Base-by-base conservation (phyloP, 2,113 vertebrate species). In the Vidua chalybeata region DNA sequence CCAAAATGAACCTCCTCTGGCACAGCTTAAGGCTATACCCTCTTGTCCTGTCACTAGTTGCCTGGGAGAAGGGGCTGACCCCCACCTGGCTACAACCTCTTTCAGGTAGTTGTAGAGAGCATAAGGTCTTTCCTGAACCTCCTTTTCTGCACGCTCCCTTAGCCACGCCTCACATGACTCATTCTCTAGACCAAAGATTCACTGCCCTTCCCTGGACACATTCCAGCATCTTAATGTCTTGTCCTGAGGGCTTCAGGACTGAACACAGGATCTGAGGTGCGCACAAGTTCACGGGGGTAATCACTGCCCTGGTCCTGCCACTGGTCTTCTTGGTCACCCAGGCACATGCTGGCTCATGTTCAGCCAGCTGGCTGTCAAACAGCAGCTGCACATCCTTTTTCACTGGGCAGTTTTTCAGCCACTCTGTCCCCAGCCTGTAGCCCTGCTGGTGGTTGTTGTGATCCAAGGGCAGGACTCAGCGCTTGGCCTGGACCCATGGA, bases 381-480 rank as follows among this genome's bases (percentile, higher is more conserved):
- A 59, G 45, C 22, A 52, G 13, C 52, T 23, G 4, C 37, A 89
- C 22, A 28, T 59, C 28, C 33, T 46, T 59, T 89, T n/a, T 5
- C 23, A 45, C 54, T 30, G 52, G 11, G 23, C 23, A 74, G 19
- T 13, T 52, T 52, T 59, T 56, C 52, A 89, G 45, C 10, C 28
- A 52, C 45, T 74, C 41, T 41, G 41, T 41, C 41, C 41, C 8
- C 28, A 81, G 23, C 27, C 52, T 11, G 10, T 17, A 51, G 37
- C 1, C 0, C 15, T 67, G 23, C 15, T 1, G 1, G 52, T 6
- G 7, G 7, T 39, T 51, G 15, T 37, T 58, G 52, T 46, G 27
- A 74, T 51, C 37, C 45, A 81, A 58, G 11, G 45, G 43, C 48
- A 43, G 15, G 37, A n/a, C 23, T 8, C 18, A 43, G 15, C 7